phyloP scores from a whole-genome alignment of 1,140 invertebrate genomes.

The Caenorhabditis inopinata region DNA sequence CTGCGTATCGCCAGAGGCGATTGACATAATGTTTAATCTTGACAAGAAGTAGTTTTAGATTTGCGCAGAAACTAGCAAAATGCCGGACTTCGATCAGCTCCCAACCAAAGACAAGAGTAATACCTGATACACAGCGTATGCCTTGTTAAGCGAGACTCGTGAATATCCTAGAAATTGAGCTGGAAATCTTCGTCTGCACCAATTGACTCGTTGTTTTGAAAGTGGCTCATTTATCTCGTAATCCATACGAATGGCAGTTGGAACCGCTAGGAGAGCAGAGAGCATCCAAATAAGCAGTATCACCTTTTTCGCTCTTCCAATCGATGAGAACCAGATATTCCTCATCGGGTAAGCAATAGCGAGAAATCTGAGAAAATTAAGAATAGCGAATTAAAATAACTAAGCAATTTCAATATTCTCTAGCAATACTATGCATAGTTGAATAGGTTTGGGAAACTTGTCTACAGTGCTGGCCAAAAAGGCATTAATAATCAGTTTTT shows the following conservation, averaged over 20 bases:
- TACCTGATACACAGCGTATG: conserved; percentile 48
- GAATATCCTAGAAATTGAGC: neutral
- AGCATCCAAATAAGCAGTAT: conserved; percentile 71
- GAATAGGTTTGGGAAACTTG: no score
- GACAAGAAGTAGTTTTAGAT: no score
- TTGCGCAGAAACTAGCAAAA: no score
- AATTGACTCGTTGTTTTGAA: conserved; percentile 38
- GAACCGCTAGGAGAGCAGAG: conserved; percentile 68
- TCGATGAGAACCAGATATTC: conserved; percentile 76
- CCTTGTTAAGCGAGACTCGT: conserved; percentile 36
- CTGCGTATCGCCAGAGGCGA: no score
- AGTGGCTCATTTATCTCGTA: conserved; percentile 47
- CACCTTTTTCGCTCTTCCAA: conserved; percentile 73
- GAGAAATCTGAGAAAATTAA: conserved; percentile 73
- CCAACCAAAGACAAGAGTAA: no score
- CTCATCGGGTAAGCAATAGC: conserved; percentile 78
- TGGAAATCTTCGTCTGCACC: conserved; percentile 42
- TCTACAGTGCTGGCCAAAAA: no score
- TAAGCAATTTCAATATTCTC: no score
- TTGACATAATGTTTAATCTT: no score
- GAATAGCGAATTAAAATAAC: no score
- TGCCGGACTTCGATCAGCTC: no score
- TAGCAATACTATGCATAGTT: no score
- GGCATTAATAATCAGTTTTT: no score
- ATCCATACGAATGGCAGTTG: conserved; percentile 62